Conservation (phyloP, 2,888 invertebrate genomes). For the Lingula anatina region DNA sequence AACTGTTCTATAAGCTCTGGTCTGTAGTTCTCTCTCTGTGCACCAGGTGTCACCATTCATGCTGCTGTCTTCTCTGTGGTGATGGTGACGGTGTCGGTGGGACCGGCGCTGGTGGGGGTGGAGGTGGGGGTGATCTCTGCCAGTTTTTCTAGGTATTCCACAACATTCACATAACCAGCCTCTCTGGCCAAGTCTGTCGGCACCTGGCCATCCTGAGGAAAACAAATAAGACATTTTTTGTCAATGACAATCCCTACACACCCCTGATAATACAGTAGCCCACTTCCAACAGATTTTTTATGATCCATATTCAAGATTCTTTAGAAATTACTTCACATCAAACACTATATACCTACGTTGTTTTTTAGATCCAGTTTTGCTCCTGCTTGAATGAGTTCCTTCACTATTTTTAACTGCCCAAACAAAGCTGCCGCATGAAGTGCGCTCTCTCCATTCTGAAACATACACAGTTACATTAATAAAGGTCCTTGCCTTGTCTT, state of each 20-base stretch:
- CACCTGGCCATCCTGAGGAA: constrained; percentile 41
- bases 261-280: constrained; percentile 1
- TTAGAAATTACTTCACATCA: not conserved
- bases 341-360: constrained; percentile 56
- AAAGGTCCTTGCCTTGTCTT: too few species aligned
- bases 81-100: too few species aligned
- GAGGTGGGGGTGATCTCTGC: too few species aligned
- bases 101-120: too few species aligned
- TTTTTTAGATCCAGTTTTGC: constrained; percentile 66
- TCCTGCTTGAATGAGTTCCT: constrained; percentile 68
- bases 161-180: constrained; percentile 47
- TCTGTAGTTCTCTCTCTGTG: too few species aligned
- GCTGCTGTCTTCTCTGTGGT: too few species aligned
- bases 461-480: too few species aligned
- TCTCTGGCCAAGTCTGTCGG: constrained; percentile 45
- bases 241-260: not conserved
- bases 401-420: constrained; percentile 75
- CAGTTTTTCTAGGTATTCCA: too few species aligned
- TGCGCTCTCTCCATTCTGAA: constrained; percentile 85
- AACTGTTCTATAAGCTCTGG: too few species aligned
- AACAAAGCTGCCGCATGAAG: constrained; percentile 87
- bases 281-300: not conserved
- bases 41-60: too few species aligned
- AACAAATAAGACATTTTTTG: constrained; percentile 5
- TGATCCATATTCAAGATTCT: not conserved